Percentiles rank a stretch among this genome's conserved stretches.
phyloP scores from a whole-genome alignment of 2,113 vertebrate species.

The Onychostoma macrolepis region DNA sequence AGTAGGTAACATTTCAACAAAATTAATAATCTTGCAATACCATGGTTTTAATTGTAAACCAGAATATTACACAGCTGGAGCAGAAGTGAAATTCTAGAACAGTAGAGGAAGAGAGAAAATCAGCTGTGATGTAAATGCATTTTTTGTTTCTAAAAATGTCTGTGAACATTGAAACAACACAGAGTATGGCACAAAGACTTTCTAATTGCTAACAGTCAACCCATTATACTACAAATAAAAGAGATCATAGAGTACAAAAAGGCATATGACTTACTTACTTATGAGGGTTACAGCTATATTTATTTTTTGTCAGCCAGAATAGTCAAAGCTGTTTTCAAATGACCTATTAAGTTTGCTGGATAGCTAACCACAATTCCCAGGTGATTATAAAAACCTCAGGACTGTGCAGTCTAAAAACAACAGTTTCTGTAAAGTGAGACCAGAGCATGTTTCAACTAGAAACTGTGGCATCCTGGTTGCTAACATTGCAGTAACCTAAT shows the following conservation, averaged over 20 bases:
- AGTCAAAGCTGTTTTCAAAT: neutral
- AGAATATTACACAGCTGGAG: neutral
- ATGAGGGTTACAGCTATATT: neutral
- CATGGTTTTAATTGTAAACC: neutral
- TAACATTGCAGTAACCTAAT: neutral
- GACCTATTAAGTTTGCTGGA: neutral
- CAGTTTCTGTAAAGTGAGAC: neutral
- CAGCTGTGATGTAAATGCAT: neutral
- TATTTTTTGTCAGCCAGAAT: neutral
- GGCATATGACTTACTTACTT: neutral
- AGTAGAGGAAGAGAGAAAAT: neutral
- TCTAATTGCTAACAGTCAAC: neutral
- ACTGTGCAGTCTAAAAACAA: neutral
- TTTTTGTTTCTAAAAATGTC: neutral
- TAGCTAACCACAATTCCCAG: neutral
- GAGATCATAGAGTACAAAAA: neutral
- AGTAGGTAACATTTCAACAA: neutral
- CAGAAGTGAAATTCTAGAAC: neutral
- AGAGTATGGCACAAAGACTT: neutral
- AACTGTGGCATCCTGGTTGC: neutral
- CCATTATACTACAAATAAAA: neutral
- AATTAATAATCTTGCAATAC: neutral
- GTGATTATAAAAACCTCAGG: neutral
- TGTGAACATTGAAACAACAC: neutral
- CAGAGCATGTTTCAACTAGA: constrained; percentile 10